phyloP scores from a whole-genome alignment of 2,113 vertebrate species.

The Neodon shergylaensis region DNA sequence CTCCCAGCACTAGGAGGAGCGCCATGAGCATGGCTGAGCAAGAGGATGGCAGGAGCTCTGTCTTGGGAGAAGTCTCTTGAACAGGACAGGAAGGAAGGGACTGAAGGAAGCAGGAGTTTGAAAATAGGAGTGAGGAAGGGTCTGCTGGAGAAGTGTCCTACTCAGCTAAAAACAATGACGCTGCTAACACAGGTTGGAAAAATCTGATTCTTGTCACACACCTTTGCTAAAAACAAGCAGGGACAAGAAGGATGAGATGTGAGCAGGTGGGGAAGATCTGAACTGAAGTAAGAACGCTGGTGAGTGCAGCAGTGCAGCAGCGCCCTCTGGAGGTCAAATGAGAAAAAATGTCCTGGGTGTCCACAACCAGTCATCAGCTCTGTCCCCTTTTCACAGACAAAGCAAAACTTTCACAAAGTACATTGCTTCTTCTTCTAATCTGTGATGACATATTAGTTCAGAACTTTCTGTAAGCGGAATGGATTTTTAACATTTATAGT shows the following conservation, averaged over 20 bases:
- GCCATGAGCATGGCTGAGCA: accelerated
- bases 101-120: too few relatives aligned
- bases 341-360: background rate
- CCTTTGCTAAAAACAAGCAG: background rate
- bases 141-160: too few relatives aligned
- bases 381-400: background rate
- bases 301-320: background rate
- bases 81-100: too few relatives aligned
- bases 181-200: too few relatives aligned
- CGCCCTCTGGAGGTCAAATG: background rate
- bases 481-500: background rate
- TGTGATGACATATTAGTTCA: background rate
- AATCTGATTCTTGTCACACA: background rate
- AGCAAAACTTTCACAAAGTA: background rate
- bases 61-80: too few relatives aligned
- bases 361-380: too few relatives aligned
- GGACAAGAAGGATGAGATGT: background rate
- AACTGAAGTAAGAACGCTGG: background rate
- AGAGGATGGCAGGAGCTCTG: too few relatives aligned
- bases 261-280: too few relatives aligned
- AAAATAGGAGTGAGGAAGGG: too few relatives aligned
- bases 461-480: background rate
- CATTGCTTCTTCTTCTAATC: background rate
- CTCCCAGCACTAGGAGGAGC: too few relatives aligned
- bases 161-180: too few relatives aligned